These are phyloP conservation scores for Archaeoteleia sp. DNA, from an alignment of 2,888 invertebrate species.

Conservation along the genomic window DNA sequence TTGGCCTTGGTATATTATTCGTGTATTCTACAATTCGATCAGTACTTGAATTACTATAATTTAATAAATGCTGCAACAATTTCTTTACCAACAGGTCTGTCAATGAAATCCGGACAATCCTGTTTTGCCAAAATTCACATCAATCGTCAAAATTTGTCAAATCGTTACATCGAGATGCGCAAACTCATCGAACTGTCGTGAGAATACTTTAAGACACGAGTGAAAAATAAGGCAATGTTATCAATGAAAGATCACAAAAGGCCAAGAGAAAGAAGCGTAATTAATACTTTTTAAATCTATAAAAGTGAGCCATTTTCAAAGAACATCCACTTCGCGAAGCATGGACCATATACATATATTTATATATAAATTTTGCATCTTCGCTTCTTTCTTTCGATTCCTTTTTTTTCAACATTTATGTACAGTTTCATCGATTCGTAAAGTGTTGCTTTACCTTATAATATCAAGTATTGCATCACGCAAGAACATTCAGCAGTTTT, in stretches of 20 bases:
- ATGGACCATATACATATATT: slow-evolving; percentile 16
- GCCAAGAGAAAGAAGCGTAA: slow-evolving; percentile 37
- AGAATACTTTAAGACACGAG: slow-evolving; percentile 31
- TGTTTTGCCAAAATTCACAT: neutral
- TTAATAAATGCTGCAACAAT: no score
- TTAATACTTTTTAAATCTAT: slow-evolving; percentile 20
- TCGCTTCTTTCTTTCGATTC: slow-evolving; percentile 5
- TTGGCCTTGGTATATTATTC: slow-evolving; percentile 5
- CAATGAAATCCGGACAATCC: neutral
- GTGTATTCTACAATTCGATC: neutral
- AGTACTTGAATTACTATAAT: neutral
- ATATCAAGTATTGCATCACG: slow-evolving; percentile 21
- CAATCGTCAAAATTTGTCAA: slow-evolving; percentile 1
- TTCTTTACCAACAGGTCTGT: no score
- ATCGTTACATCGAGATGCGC: neutral
- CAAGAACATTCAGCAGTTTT: slow-evolving; percentile 6
- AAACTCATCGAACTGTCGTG: slow-evolving; percentile 23
- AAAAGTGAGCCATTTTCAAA: slow-evolving; percentile 22
- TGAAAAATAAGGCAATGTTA: slow-evolving; percentile 7
- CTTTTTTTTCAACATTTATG: slow-evolving; percentile 1
- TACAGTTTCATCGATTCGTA: slow-evolving; percentile 7
- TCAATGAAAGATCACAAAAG: slow-evolving; percentile 13
- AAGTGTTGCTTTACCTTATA: slow-evolving; percentile 4
- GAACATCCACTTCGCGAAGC: slow-evolving; percentile 13
- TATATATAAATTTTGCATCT: slow-evolving; percentile 18